Evolutionary conservation across 2,888 invertebrate species (phyloP), one percentile per base, ranked within the genome.

Genomic region (Marronus borbonicus): DNA sequence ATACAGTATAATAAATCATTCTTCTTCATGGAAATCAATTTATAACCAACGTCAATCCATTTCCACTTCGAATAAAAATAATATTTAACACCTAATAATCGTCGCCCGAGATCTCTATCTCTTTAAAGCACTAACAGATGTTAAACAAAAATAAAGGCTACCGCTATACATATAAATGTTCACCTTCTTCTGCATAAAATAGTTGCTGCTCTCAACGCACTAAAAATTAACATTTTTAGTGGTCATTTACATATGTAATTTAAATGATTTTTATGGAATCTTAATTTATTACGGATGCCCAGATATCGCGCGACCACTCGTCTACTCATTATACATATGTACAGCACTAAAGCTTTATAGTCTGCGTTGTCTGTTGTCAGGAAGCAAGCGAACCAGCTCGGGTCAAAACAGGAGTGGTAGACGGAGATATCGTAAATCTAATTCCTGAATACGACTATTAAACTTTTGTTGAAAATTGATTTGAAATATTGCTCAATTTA

Each of bases 211-310:
- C 65, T 65, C 39, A 14, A 39, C 12, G 17, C n/a, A 55, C 44
- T 17, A 55, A n/a, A 65, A 65, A 65, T 65, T 65, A 65, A 65
- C 65, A 65, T 65, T 65, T 65, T 65, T 65, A 65, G 65, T 65
- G 65, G 65, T 39, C 65, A 65, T 65, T 65, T 65, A 65, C 65
- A 65, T 65, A 65, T 39, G 65, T 65, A 65, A 65, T 65, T 65
- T 65, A 65, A 65, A 65, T 36, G 65, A 65, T 65, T 65, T 65
- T 65, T 36, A 65, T 65, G 65, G 65, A 65, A 65, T 65, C 36
- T 65, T 65, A 65, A 65, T 65, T 65, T 65, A 65, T 65, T 65
- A 65, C 65, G 17, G 20, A 14, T 55, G 44, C 44, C 12, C 62
- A 24, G 62, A 62, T 62, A 62, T 31, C 31, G 62, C 4, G 5